phyloP scores from a whole-genome alignment of 2,113 vertebrate species.

The Calidris pugnax region DNA sequence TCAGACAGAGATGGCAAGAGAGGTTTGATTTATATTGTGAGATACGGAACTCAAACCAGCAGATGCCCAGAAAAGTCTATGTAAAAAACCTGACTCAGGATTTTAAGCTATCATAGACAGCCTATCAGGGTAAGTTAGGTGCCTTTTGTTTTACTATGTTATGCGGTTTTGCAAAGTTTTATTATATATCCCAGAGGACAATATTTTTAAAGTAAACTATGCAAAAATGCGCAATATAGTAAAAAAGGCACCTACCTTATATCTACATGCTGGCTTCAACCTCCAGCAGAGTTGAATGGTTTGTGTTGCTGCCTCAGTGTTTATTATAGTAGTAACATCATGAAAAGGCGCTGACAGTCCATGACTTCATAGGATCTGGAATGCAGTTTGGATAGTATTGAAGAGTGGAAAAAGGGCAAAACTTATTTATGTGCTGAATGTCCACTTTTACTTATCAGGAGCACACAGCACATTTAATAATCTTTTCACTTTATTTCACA shows the following conservation, averaged over 20 bases:
- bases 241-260: slow-evolving; percentile 63
- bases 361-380: slow-evolving; percentile 38
- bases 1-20: not conserved
- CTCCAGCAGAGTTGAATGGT: slow-evolving; percentile 22
- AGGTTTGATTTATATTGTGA: not conserved
- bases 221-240: slow-evolving; percentile 71
- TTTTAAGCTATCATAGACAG: not conserved
- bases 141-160: slow-evolving; percentile 71
- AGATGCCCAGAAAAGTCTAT: not conserved
- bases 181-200: slow-evolving; percentile 59
- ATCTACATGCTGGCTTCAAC: slow-evolving; percentile 43
- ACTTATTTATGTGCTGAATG: not conserved
- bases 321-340: slow-evolving; percentile 32
- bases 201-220: slow-evolving; percentile 58
- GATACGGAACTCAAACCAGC: not conserved
- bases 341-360: slow-evolving; percentile 39
- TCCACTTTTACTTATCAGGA: not conserved
- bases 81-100: not conserved
- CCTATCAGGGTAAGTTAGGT: slow-evolving; percentile 28
- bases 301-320: slow-evolving; percentile 42
- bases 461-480: not conserved
- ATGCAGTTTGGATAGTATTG: slow-evolving; percentile 27
- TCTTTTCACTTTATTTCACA: not conserved
- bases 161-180: slow-evolving; percentile 68
- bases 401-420: not conserved